Percentiles rank a stretch among this genome's conserved stretches.
phyloP scores from a whole-genome alignment of 2,797 vertebrate genomes.

The Corythornis leucogaster region DNA sequence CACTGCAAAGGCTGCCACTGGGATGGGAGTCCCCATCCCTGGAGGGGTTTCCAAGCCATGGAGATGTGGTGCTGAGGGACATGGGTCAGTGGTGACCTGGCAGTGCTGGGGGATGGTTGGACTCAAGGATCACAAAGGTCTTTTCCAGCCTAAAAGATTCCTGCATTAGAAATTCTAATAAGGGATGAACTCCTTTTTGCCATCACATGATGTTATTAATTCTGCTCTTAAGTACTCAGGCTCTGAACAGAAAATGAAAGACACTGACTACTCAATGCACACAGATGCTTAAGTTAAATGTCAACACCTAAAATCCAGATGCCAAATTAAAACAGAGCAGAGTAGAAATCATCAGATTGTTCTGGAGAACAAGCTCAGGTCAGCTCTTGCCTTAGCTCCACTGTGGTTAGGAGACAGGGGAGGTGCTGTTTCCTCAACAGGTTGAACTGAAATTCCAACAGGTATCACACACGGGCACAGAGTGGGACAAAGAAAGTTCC shows the following conservation, averaged over 20 bases:
- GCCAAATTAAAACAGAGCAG: neutral
- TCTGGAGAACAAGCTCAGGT: neutral
- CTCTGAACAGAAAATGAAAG: neutral
- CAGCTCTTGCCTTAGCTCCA: neutral
- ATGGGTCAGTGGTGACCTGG: neutral
- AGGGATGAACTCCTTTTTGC: neutral
- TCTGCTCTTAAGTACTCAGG: too few species aligned
- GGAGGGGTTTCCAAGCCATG: neutral
- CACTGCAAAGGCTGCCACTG: neutral
- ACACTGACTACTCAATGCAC: neutral
- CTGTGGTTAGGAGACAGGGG: neutral
- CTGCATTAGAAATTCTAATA: neutral
- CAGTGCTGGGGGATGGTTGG: neutral
- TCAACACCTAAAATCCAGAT: neutral
- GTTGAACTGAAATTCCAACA: neutral
- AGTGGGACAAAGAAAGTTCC: neutral
- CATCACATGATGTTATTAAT: neutral
- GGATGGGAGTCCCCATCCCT: neutral
- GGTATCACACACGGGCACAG: neutral
- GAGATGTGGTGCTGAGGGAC: neutral
- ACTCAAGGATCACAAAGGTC: neutral
- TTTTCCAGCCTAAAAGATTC: neutral
- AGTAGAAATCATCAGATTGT: rapidly evolving
- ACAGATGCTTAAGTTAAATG: neutral
- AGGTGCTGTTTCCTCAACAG: neutral